These are phyloP conservation scores for Falco punctatus DNA, from an alignment of 2,113 vertebrate species.

Conservation along the genomic window DNA sequence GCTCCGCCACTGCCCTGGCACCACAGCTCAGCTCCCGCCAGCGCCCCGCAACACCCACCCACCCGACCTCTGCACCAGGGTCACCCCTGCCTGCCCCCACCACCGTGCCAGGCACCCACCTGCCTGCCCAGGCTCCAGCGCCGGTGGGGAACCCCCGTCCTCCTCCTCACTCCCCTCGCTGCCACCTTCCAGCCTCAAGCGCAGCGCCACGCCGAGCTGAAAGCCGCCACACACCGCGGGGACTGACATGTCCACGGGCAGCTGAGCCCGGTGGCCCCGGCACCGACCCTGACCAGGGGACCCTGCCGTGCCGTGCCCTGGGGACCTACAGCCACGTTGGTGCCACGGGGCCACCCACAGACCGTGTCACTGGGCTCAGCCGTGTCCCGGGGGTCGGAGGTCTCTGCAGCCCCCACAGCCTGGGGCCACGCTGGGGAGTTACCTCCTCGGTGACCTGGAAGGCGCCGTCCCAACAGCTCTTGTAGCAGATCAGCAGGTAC, in stretches of 20 bases:
- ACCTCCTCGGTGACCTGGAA: conserved; percentile 34
- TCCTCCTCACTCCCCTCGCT: not conserved
- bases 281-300: accelerated
- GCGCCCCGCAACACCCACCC: accelerated
- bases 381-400: accelerated
- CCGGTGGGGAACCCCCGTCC: accelerated
- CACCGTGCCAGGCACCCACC: not conserved
- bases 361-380: accelerated
- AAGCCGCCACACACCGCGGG: not conserved
- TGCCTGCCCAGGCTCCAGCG: not conserved
- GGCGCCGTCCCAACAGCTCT: not conserved
- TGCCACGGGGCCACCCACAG: not conserved
- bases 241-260: accelerated
- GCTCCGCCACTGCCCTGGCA: not conserved
- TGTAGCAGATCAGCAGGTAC: conserved; percentile 49
- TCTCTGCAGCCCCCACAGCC: accelerated
- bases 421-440: accelerated
- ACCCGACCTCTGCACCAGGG: not conserved
- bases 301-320: accelerated
- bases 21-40: not conserved
- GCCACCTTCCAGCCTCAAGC: not conserved
- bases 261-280: accelerated
- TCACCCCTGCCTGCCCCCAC: accelerated
- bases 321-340: not conserved
- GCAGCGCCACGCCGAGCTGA: not conserved